Percentiles rank a stretch among this genome's conserved stretches.
Conservation (phyloP, 2,888 invertebrate species). For the Ferdinandea cuprea region DNA sequence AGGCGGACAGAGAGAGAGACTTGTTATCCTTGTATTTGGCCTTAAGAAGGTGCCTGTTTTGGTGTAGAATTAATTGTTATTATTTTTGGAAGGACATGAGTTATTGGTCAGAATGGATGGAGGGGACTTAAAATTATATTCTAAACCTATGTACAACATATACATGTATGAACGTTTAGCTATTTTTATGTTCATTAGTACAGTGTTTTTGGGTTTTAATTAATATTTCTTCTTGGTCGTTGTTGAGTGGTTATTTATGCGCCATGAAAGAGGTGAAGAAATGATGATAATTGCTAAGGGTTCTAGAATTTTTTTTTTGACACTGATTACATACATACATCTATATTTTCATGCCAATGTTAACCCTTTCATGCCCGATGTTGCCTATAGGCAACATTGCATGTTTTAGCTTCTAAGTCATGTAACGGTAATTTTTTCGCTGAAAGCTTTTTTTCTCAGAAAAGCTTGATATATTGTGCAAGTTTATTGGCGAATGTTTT, state of each 20-base stretch:
- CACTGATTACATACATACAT: no score
- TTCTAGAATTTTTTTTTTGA: no score
- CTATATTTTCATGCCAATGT: no score
- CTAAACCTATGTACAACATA: neutral
- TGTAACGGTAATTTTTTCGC: no score
- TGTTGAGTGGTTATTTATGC: slow-evolving; percentile 15
- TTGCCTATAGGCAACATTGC: no score
- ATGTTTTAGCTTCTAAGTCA: no score
- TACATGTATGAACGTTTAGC: neutral
- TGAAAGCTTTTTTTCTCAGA: no score
- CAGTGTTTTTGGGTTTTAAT: slow-evolving; percentile 26
- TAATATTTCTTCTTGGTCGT: slow-evolving; percentile 10
- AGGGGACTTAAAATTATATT: slow-evolving; percentile 56
- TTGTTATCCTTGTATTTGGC: slow-evolving; percentile 37
- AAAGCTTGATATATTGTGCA: no score
- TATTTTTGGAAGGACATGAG: slow-evolving; percentile 56
- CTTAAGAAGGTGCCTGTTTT: slow-evolving; percentile 34
- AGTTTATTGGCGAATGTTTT: no score
- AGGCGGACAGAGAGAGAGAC: neutral
- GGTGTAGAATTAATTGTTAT: slow-evolving; percentile 61
- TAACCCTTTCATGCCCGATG: no score
- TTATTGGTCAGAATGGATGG: slow-evolving; percentile 43
- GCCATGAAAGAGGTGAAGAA: neutral
- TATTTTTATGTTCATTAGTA: slow-evolving; percentile 27
- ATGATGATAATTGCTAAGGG: no score